phyloP scores from a whole-genome alignment of 2,888 invertebrate genomes.

The Coleophora flavipennella region DNA sequence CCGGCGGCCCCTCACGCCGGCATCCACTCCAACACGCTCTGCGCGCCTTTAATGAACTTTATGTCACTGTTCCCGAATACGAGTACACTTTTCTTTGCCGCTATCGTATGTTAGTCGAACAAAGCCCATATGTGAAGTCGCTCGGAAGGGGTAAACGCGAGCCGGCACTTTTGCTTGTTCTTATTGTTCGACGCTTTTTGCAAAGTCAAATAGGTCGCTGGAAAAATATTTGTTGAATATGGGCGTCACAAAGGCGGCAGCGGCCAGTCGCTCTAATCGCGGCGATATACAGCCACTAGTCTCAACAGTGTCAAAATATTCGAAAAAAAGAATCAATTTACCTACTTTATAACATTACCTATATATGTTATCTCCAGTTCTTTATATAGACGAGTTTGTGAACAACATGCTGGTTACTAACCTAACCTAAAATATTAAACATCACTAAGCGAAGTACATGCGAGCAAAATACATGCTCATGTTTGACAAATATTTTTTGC shows the following conservation, averaged over 20 bases:
- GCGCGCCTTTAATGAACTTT: slow-evolving; percentile 70
- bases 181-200: slow-evolving; percentile 54
- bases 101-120: slow-evolving; percentile 62
- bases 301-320: too few species aligned
- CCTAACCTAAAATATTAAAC: too few species aligned
- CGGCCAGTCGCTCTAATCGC: neutral
- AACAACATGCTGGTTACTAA: too few species aligned
- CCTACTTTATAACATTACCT: too few species aligned
- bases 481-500: too few species aligned
- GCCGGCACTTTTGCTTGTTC: slow-evolving; percentile 43
- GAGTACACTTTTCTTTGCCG: slow-evolving; percentile 67
- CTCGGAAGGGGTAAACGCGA: slow-evolving; percentile 51
- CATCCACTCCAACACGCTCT: slow-evolving; percentile 65
- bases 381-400: too few species aligned
- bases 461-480: too few species aligned
- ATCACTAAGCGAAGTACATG: too few species aligned
- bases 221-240: slow-evolving; percentile 21
- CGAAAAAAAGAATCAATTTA: too few species aligned
- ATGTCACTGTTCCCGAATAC: slow-evolving; percentile 63
- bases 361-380: too few species aligned
- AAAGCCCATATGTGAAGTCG: slow-evolving; percentile 58
- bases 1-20: slow-evolving; percentile 43
- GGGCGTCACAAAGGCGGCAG: neutral
- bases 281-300: too few species aligned
- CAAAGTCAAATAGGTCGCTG: slow-evolving; percentile 37